phyloP scores from a whole-genome alignment of 2,113 vertebrate species.

The Ptychochromis oligacanthus region DNA sequence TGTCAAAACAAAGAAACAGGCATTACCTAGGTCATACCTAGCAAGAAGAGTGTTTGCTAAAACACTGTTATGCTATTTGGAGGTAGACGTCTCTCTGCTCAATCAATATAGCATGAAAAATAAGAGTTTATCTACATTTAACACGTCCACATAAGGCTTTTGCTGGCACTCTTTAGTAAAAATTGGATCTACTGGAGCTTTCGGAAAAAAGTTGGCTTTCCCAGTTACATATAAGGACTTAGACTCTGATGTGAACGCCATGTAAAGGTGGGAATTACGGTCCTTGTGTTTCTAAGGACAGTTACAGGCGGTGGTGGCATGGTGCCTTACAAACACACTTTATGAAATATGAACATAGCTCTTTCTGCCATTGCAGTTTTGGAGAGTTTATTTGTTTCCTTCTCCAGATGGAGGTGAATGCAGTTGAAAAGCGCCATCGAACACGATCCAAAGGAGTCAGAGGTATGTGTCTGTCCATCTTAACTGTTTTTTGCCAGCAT shows the following conservation, averaged over 20 bases:
- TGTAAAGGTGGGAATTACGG: background rate
- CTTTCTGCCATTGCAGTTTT: background rate
- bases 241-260: background rate
- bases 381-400: slow-evolving; percentile 51
- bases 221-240: background rate
- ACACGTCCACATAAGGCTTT: background rate
- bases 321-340: background rate
- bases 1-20: background rate
- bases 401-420: slow-evolving; percentile 96
- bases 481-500: background rate
- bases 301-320: background rate
- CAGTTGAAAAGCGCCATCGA: slow-evolving; percentile 95
- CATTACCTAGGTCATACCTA: no score
- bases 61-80: no score
- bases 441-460: slow-evolving; percentile 97
- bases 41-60: no score
- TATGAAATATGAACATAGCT: background rate
- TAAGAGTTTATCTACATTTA: no score
- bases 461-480: slow-evolving; percentile 79
- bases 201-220: background rate
- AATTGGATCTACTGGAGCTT: background rate
- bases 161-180: background rate
- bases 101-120: no score
- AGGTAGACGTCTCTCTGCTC: no score
- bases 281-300: background rate